Conservation (phyloP, 2,888 invertebrate species). For the Iselma pallidipennis region DNA sequence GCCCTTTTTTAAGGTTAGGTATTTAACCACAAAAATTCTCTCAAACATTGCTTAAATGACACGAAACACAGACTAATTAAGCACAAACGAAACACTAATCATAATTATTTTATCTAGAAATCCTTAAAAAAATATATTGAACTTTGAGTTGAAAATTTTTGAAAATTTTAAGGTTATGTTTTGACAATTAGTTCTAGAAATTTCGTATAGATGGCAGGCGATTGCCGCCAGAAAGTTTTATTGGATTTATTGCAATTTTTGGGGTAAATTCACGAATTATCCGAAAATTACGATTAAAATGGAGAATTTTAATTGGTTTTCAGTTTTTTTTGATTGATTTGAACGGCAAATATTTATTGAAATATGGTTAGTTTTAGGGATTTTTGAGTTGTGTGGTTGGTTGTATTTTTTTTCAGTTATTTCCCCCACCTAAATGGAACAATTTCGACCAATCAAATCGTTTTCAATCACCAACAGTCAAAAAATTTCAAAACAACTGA, state of each 20-base stretch:
- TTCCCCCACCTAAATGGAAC: neutral
- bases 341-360: too few species aligned
- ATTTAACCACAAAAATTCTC: slow-evolving; percentile 56
- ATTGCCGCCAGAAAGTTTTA: too few species aligned
- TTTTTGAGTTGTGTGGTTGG: neutral
- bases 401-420: neutral
- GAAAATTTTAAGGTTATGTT: neutral
- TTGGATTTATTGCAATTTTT: too few species aligned
- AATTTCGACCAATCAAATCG: slow-evolving; percentile 40
- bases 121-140: neutral
- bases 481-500: slow-evolving; percentile 49
- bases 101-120: neutral
- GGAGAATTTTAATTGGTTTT: too few species aligned
- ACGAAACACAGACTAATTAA: neutral
- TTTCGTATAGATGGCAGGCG: neutral
- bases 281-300: too few species aligned
- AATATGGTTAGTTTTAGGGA: neutral
- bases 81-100: neutral
- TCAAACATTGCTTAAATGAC: slow-evolving; percentile 52
- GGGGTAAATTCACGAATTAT: too few species aligned
- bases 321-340: too few species aligned
- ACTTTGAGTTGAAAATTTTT: neutral
- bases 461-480: slow-evolving; percentile 35
- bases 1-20: slow-evolving; percentile 56
- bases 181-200: neutral